These are phyloP conservation scores for Anguilla megastoma DNA, from an alignment of 2,797 vertebrate genomes.

Conservation along the genomic window DNA sequence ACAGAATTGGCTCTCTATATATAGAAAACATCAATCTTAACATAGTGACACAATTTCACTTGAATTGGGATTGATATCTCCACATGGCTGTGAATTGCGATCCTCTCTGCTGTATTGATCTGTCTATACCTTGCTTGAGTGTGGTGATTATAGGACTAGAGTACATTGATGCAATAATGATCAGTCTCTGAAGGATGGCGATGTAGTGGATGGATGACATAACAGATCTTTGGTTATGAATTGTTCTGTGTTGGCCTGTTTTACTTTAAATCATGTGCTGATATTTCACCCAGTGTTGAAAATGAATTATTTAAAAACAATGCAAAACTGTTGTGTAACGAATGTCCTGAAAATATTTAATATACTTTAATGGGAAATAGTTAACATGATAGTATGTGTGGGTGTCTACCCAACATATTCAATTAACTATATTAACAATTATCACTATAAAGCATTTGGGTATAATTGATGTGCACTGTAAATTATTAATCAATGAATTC, in stretches of 20 bases:
- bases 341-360: background rate
- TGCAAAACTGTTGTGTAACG: background rate
- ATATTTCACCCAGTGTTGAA: background rate
- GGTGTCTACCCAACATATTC: background rate
- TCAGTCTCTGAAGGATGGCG: background rate
- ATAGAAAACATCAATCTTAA: constrained; percentile 5
- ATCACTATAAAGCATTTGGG: background rate
- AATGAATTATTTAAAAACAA: background rate
- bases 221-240: background rate
- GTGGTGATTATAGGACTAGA: background rate
- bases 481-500: too few species aligned
- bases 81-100: background rate
- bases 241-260: background rate
- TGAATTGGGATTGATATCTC: constrained; percentile 6
- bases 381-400: background rate
- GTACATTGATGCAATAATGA: background rate
- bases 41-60: background rate
- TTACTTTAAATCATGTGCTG: background rate
- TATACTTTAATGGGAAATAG: background rate
- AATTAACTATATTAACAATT: background rate
- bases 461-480: background rate
- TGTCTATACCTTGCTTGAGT: background rate
- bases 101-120: background rate
- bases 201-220: background rate
- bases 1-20: background rate